phyloP scores from a whole-genome alignment of 2,113 vertebrate genomes.

The Fukomys damarensis region DNA sequence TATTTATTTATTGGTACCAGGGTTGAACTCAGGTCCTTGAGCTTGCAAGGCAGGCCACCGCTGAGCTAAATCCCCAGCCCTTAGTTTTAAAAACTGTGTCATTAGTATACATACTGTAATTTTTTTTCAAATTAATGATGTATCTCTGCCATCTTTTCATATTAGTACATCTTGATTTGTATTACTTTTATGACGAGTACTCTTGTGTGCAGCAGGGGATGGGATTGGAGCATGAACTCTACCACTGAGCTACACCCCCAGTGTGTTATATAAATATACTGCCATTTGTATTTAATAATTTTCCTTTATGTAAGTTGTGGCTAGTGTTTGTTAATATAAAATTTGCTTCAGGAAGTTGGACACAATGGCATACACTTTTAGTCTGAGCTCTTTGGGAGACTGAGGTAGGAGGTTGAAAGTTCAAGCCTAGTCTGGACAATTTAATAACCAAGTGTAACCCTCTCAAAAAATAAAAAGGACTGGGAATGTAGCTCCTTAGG shows the following conservation, averaged over 20 bases:
- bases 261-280: neutral
- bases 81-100: neutral
- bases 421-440: neutral
- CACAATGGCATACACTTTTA: neutral
- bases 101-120: neutral
- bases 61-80: too few species aligned
- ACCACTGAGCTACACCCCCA: neutral
- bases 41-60: too few species aligned
- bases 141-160: neutral
- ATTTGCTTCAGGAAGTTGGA: neutral
- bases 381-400: neutral
- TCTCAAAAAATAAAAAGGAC: neutral
- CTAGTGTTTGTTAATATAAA: conserved; percentile 42
- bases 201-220: neutral
- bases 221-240: neutral
- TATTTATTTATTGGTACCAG: too few species aligned
- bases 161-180: conserved; percentile 1
- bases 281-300: neutral
- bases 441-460: neutral
- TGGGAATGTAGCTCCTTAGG: neutral
- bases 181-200: neutral
- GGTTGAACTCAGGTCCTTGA: too few species aligned
- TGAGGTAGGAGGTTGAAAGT: neutral
- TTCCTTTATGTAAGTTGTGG: conserved; percentile 23
- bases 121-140: neutral